phyloP scores from a whole-genome alignment of 2,797 vertebrate genomes.

The Microchirus variegatus region DNA sequence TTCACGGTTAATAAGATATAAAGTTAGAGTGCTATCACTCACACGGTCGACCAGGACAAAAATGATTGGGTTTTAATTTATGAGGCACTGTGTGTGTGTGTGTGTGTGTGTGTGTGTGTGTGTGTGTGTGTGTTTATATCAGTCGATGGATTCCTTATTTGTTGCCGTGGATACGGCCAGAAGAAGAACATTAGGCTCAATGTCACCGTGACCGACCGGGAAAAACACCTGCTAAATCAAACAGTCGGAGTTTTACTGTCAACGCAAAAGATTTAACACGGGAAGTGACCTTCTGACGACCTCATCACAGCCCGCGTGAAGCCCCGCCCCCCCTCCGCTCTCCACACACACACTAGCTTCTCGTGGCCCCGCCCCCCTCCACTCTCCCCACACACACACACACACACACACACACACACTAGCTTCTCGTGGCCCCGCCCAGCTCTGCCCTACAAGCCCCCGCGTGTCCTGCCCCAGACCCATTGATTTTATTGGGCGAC shows the following conservation, averaged over 20 bases:
- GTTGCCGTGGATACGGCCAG: conserved; percentile 36
- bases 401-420: too few relatives aligned
- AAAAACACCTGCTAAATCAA: conserved; percentile 19
- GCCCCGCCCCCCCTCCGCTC: background rate
- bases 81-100: conserved; percentile 18
- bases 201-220: conserved; percentile 11
- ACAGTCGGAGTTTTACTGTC: background rate
- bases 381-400: too few relatives aligned
- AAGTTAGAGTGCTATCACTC: conserved; percentile 45
- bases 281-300: conserved; percentile 6
- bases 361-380: conserved; percentile 18
- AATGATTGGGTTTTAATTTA: conserved; percentile 70
- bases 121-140: conserved; percentile 21
- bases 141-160: conserved; percentile 47
- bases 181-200: conserved; percentile 25
- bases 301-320: conserved; percentile 16
- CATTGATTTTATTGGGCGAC: conserved; percentile 78
- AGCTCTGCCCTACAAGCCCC: conserved; percentile 49
- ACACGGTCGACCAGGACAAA: conserved; percentile 57
- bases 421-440: conserved; percentile 14
- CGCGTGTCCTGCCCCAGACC: conserved; percentile 64
- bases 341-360: too few relatives aligned
- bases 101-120: too few relatives aligned
- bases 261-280: conserved; percentile 3
- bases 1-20: conserved; percentile 62